Conservation (phyloP, 2,888 invertebrate genomes). For the Mechanitis messenoides region DNA sequence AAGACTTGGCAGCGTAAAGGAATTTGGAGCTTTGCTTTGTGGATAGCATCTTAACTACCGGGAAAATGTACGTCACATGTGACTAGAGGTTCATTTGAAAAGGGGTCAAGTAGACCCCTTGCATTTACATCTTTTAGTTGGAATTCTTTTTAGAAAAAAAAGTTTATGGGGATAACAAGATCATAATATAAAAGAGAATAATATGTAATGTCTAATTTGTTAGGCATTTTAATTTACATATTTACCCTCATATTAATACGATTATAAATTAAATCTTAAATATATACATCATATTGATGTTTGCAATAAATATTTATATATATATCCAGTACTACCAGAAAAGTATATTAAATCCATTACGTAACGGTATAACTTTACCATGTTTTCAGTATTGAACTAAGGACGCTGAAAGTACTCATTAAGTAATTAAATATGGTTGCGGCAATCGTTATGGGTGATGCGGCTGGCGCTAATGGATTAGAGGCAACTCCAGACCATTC, state of each 20-base stretch:
- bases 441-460: constrained; percentile 25
- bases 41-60: constrained; percentile 3
- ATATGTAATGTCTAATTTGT: too few species aligned
- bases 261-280: too few species aligned
- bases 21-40: constrained; percentile 16
- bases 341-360: background rate
- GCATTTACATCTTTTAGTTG: background rate
- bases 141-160: background rate
- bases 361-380: background rate
- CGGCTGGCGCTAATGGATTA: constrained; percentile 28
- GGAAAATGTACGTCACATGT: background rate
- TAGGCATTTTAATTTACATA: too few species aligned
- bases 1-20: constrained; percentile 17
- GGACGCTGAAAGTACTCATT: constrained; percentile 23
- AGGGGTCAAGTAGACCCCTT: background rate
- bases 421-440: constrained; percentile 28
- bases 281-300: too few species aligned
- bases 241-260: too few species aligned
- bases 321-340: too few species aligned
- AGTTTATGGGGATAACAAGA: background rate
- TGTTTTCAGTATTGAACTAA: background rate
- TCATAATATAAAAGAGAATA: background rate
- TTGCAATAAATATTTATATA: too few species aligned
- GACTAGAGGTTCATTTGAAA: background rate
- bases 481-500: constrained; percentile 20